Evolutionary conservation across 2,888 invertebrate genomes (phyloP).

Genomic region (Drosophila imparisetae): DNA sequence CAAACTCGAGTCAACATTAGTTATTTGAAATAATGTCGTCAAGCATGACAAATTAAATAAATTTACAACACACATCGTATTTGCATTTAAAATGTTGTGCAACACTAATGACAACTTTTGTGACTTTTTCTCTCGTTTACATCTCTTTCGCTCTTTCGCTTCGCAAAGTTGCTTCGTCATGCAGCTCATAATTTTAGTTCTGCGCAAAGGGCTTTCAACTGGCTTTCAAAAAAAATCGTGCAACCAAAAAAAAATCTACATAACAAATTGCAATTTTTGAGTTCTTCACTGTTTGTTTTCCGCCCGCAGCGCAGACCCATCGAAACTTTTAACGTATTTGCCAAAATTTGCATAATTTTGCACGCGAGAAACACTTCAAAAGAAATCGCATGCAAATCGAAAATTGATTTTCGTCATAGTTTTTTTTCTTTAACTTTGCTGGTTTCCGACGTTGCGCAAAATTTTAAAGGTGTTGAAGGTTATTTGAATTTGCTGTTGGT

Average conservation of each 20-base stretch:
- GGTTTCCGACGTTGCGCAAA: conserved; percentile 49
- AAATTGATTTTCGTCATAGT: conserved; percentile 72
- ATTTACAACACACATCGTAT: not conserved
- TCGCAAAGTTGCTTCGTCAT: conserved; percentile 34
- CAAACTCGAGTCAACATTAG: conserved; percentile 11
- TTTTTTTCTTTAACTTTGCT: not conserved
- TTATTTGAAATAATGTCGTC: conserved; percentile 21
- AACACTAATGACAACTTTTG: not conserved
- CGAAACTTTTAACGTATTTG: conserved; percentile 25
- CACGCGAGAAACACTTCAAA: conserved; percentile 67
- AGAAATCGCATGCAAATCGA: conserved; percentile 73
- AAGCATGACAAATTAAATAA: conserved; percentile 9
- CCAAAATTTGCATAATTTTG: conserved; percentile 69
- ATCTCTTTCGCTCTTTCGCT: not conserved
- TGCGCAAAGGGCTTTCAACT: conserved; percentile 19
- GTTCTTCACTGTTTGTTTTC: conserved; percentile 29
- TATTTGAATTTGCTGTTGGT: conserved; percentile 19
- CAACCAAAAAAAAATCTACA: conserved; percentile 5
- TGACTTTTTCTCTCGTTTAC: conserved; percentile 1
- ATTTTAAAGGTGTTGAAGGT: conserved; percentile 58
- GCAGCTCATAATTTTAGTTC: conserved; percentile 15
- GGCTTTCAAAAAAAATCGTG: conserved; percentile 39
- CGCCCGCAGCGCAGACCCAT: conserved; percentile 14
- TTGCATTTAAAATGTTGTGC: not conserved
- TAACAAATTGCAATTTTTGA: conserved; percentile 38